Conservation (phyloP, 2,113 vertebrate species). For the Pangasianodon hypophthalmus region DNA sequence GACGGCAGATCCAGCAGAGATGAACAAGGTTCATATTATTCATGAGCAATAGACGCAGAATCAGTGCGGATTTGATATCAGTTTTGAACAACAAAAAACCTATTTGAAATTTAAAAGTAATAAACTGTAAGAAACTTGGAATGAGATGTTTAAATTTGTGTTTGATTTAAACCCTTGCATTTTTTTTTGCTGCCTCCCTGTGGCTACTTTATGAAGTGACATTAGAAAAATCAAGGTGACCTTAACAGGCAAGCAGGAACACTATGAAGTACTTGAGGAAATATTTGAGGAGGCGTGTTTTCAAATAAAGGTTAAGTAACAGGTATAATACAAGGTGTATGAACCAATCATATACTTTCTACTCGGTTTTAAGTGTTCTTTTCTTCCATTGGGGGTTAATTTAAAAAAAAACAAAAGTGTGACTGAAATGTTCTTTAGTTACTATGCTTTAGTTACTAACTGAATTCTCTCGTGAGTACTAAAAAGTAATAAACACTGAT, state of each 20-base stretch:
- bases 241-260: neutral
- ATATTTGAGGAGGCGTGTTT: neutral
- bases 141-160: neutral
- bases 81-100: neutral
- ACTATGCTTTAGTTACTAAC: no score
- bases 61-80: neutral
- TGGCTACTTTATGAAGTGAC: neutral
- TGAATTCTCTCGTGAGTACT: neutral
- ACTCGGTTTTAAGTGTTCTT: neutral
- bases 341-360: neutral
- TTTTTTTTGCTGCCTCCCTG: neutral
- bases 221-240: neutral
- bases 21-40: neutral
- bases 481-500: conserved; percentile 28
- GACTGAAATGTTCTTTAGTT: neutral
- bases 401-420: neutral
- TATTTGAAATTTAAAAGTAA: neutral
- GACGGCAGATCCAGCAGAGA: neutral
- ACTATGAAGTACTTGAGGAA: neutral
- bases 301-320: neutral
- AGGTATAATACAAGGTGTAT: no score
- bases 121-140: neutral
- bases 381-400: neutral
- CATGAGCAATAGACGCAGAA: neutral
- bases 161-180: neutral